Conservation (phyloP, 2,797 vertebrate species). For the Gila robusta region DNA sequence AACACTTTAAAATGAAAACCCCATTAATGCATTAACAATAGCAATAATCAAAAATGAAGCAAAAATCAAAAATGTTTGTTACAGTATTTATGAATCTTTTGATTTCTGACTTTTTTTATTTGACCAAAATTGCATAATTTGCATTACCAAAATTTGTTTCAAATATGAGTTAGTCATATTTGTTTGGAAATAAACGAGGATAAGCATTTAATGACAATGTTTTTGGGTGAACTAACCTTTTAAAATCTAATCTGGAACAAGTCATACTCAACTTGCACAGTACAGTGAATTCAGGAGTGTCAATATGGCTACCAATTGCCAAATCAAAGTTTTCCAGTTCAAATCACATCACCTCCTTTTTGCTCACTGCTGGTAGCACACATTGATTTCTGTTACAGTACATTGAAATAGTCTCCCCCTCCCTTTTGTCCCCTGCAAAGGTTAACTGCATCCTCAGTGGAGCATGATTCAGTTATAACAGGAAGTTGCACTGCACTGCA, state of each 20-base stretch:
- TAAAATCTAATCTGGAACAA: neutral
- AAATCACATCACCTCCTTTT: neutral
- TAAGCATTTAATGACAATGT: no score
- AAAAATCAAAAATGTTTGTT: neutral
- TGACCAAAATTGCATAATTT: no score
- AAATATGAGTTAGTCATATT: neutral
- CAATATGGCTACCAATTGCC: neutral
- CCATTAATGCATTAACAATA: neutral
- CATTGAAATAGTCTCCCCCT: neutral
- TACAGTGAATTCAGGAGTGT: no score
- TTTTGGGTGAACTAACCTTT: neutral
- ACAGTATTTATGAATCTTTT: neutral
- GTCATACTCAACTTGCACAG: neutral
- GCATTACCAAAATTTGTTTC: no score
- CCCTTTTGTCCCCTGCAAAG: neutral
- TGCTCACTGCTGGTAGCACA: neutral
- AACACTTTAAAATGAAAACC: neutral
- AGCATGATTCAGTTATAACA: slow-evolving; percentile 40
- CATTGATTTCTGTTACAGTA: neutral
- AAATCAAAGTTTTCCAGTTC: neutral
- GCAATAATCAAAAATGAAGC: neutral
- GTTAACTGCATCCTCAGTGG: slow-evolving; percentile 29
- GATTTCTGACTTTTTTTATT: neutral
- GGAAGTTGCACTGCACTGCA: slow-evolving; percentile 15
- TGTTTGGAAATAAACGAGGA: no score